A percentile compares a stretch with the other conserved stretches of the same genome.
These are phyloP conservation scores for Nemapogon koenigi DNA, from an alignment of 2,888 invertebrate species.

Conservation along the genomic window DNA sequence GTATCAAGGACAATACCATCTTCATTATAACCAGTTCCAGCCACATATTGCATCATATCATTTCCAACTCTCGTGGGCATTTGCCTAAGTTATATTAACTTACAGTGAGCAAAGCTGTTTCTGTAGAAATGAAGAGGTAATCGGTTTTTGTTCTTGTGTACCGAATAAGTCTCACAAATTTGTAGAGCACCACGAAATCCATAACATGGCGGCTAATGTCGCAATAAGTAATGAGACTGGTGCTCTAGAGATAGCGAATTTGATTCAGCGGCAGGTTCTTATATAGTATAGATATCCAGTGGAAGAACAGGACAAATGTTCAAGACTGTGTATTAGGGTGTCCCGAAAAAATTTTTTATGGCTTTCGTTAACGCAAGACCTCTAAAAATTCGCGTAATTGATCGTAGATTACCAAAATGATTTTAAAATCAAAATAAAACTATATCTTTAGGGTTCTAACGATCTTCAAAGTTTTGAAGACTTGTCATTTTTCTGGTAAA, in stretches of 20 bases:
- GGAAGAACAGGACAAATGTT: background rate
- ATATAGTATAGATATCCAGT: background rate
- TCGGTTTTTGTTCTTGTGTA: background rate
- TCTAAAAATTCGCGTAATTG: no score
- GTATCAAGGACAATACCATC: slow-evolving; percentile 1
- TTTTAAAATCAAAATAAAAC: no score
- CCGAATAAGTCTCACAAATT: background rate
- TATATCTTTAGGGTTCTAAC: no score
- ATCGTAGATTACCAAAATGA: no score
- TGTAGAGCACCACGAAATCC: background rate
- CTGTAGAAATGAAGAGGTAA: slow-evolving; percentile 3
- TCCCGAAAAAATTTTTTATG: no score
- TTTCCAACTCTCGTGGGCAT: slow-evolving; percentile 1
- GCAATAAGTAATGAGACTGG: background rate
- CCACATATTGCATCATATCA: slow-evolving; percentile 7
- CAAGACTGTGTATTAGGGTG: background rate
- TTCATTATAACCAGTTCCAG: slow-evolving; percentile 5
- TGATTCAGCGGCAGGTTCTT: background rate
- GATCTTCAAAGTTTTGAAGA: no score
- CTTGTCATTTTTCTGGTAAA: no score
- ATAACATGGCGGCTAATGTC: background rate
- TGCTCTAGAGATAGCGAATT: background rate
- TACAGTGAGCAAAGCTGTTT: slow-evolving; percentile 9
- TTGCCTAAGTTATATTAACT: no score
- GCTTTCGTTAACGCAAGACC: no score